These are phyloP conservation scores for Xestoiulus laeticollis DNA, from an alignment of 2,888 invertebrate genomes.

Conservation along the genomic window DNA sequence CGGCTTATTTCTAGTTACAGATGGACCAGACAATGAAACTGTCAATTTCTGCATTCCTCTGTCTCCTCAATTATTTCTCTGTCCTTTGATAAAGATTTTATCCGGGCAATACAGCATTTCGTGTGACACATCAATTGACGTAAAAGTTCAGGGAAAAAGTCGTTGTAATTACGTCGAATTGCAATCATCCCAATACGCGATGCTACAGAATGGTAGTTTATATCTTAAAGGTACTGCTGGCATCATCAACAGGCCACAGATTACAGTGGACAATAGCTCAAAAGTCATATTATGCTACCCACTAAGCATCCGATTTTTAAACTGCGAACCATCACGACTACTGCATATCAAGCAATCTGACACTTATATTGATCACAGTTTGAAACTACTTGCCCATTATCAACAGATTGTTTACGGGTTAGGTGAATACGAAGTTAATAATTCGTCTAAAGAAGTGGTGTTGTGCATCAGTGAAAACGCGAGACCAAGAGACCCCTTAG, in stretches of 20 bases:
- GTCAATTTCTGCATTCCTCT: background rate
- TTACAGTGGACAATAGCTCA: background rate
- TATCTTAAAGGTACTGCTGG: background rate
- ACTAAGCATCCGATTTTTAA: background rate
- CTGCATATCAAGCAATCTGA: constrained; percentile 5
- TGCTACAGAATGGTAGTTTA: background rate
- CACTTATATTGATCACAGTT: background rate
- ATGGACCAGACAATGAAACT: background rate
- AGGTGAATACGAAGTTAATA: background rate
- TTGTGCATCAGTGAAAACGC: background rate
- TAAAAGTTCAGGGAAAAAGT: background rate
- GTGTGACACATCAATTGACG: background rate
- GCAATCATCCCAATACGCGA: background rate
- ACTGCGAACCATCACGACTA: background rate
- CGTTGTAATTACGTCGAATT: background rate
- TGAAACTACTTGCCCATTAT: background rate
- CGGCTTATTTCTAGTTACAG: background rate
- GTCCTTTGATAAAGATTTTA: background rate
- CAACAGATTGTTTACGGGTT: background rate
- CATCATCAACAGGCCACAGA: constrained; percentile 1
- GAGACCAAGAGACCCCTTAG: background rate
- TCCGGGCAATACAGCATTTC: background rate
- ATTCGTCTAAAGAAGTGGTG: background rate
- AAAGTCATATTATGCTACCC: background rate
- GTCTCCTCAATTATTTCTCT: background rate